Evolutionary conservation across 2,888 invertebrate genomes (phyloP), one percentile per base, ranked within the genome.

Genomic region (Mythimna loreyi): DNA sequence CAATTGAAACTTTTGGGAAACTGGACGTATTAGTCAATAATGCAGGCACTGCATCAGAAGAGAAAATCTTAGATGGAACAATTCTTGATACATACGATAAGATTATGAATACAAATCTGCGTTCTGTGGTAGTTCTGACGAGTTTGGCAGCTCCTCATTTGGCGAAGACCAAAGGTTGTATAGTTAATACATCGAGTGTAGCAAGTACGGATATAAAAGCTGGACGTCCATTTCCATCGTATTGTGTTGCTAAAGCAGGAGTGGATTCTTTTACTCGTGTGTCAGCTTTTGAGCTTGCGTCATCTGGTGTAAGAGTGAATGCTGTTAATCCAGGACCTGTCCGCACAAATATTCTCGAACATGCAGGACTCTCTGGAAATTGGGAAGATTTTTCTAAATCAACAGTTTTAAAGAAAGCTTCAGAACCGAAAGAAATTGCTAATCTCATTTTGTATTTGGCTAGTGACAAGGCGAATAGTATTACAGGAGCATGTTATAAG

Each of bases 11-110:
- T 3, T 90, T 85, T 28, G 86, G 85, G 0, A 86, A 85, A 82
- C 53, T 92, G 0, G 89, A 91, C 30, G 67, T 91, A 2, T 73
- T 92, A 0, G 78, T 91, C 2, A 91, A 92, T 55, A 90, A 89
- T 30, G 90, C 90, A 13, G 91, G 89, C 0, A 81, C 87, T 5
- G 9, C 72, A 0, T 75, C 45, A 25, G 4, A 19, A 0, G 81
- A 67, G 5, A 28, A 60, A 2, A 70, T 70, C 16, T 13, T 75
- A 1, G 85, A 85, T 30, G 75, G 79, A 1, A 69, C 82, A 1
- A 30, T 83, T 0, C 50, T 89, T 6, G 59, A 81, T 19, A 49
- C 47, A 1, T 91, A 82, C 63, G 92, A 92, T 68, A 71, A 80
- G 28, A 43, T 86, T 0, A 86, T 92, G 75, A 84, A 74, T 2